Conservation (phyloP, 2,888 invertebrate genomes). For the Furcula furcula region DNA sequence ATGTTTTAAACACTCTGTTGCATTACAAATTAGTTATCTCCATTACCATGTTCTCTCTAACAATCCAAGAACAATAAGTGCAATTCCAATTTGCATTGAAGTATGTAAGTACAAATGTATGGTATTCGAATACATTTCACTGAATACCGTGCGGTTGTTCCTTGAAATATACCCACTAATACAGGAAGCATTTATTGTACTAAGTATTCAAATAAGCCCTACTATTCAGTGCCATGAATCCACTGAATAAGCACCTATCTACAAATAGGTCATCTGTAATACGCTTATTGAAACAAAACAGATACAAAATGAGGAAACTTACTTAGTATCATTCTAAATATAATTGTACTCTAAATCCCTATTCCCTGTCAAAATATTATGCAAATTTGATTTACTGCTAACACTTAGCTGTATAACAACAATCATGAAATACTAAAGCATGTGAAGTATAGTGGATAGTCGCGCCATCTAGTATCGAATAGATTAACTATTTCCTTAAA, state of each 20-base stretch:
- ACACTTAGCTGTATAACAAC: constrained; percentile 19
- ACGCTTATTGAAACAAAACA: constrained; percentile 12
- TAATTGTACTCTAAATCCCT: background rate
- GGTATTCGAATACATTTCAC: too few relatives aligned
- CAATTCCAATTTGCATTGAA: too few relatives aligned
- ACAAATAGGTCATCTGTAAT: constrained; percentile 13
- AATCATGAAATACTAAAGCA: background rate
- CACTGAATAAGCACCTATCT: constrained; percentile 1
- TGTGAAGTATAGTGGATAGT: constrained; percentile 3
- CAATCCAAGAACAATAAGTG: too few relatives aligned
- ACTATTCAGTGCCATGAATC: constrained; percentile 13
- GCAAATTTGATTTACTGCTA: constrained; percentile 24
- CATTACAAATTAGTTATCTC: too few relatives aligned
- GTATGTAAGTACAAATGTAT: too few relatives aligned
- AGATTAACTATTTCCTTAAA: constrained; percentile 26
- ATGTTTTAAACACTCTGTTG: too few relatives aligned
- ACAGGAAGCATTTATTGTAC: too few relatives aligned
- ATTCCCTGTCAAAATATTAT: constrained; percentile 24
- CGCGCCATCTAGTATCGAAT: constrained; percentile 51
- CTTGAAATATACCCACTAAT: too few relatives aligned
- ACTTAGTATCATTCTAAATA: background rate
- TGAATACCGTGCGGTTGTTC: too few relatives aligned
- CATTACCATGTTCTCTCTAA: too few relatives aligned
- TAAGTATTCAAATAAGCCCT: constrained; percentile 22
- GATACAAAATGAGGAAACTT: constrained; percentile 21